Evolutionary conservation across 2,797 vertebrate genomes (phyloP).

Genomic region (Loris lydekkerianus): DNA sequence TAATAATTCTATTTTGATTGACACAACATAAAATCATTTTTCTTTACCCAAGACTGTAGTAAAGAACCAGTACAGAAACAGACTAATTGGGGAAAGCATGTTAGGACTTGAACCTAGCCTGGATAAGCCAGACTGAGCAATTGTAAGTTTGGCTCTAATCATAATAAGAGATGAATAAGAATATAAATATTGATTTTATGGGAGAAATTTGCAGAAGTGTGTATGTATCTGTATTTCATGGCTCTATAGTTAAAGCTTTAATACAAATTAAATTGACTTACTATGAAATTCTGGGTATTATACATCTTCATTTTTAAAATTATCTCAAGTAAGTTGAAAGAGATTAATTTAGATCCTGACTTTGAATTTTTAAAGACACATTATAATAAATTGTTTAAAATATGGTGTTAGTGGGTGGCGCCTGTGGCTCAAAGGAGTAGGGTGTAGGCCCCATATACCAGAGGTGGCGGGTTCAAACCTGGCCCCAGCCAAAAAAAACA

Average conservation of each 20-base stretch:
- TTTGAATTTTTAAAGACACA: slow-evolving; percentile 62
- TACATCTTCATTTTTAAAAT: slow-evolving; percentile 3
- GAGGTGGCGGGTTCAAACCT: too few species aligned
- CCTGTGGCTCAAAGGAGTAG: too few species aligned
- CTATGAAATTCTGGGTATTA: background rate
- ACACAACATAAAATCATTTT: background rate
- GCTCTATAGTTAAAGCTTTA: background rate
- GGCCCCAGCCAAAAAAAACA: too few species aligned
- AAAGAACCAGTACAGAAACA: background rate
- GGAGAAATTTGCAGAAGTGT: background rate
- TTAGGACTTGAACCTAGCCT: background rate
- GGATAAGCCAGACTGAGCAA: background rate
- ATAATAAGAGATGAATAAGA: background rate
- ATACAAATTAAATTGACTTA: background rate
- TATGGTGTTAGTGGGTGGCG: too few species aligned
- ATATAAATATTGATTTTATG: background rate
- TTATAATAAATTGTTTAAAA: slow-evolving; percentile 32
- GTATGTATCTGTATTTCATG: background rate
- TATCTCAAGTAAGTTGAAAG: background rate
- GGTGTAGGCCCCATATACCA: too few species aligned
- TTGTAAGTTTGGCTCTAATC: background rate
- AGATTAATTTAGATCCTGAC: slow-evolving; percentile 41
- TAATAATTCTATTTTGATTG: slow-evolving; percentile 7
- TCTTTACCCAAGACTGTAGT: background rate
- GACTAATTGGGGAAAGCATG: background rate